phyloP scores from a whole-genome alignment of 2,113 vertebrate species.

The Anseranas semipalmata region DNA sequence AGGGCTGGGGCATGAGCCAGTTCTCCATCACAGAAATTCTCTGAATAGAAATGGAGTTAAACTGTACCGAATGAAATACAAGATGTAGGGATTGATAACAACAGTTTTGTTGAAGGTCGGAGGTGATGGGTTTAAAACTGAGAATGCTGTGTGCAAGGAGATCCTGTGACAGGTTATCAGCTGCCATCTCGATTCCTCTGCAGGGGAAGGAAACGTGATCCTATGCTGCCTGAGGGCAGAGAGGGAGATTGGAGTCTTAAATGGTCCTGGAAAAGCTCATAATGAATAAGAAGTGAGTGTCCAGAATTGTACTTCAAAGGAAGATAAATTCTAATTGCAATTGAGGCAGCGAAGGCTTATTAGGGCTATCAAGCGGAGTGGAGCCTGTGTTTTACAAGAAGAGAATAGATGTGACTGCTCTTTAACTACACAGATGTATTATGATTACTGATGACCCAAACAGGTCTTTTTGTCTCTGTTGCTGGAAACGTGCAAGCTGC shows the following conservation, averaged over 20 bases:
- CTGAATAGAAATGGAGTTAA: background rate
- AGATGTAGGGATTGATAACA: background rate
- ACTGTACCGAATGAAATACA: background rate
- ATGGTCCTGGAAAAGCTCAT: constrained; percentile 58
- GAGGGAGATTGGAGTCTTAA: constrained; percentile 17
- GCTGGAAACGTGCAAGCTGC: background rate
- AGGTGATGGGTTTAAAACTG: background rate
- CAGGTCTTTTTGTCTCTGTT: background rate
- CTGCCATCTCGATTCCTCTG: constrained; percentile 24
- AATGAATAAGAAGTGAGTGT: constrained; percentile 57
- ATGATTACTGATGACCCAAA: background rate
- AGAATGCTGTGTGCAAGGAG: background rate
- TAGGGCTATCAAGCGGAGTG: background rate
- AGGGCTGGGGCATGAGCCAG: background rate
- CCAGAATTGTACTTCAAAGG: constrained; percentile 60
- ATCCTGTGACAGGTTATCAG: background rate
- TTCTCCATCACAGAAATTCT: background rate
- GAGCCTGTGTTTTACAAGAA: constrained; percentile 8
- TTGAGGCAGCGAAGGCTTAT: constrained; percentile 11
- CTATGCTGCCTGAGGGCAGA: background rate
- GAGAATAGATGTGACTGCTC: background rate
- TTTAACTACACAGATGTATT: background rate
- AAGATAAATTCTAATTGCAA: constrained; percentile 61
- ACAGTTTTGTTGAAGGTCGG: background rate
- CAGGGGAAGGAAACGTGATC: constrained; percentile 31